Evolutionary conservation across 35 echinoderm and acorn worm species (phyloP).

Genomic region (Acanthaster planci): DNA sequence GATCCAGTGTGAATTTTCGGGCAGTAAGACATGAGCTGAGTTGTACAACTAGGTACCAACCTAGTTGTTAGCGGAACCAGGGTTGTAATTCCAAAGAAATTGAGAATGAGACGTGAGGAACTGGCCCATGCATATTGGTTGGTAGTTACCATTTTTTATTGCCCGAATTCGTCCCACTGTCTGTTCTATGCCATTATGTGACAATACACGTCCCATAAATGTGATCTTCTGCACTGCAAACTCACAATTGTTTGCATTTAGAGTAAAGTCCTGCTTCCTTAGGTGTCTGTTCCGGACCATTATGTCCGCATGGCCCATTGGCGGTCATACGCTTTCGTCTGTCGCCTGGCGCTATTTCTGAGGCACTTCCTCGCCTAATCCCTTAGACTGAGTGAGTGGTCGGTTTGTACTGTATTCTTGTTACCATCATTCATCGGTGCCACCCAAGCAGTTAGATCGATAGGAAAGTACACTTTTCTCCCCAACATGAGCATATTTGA

Average conservation of each 20-base stretch:
- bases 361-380: slow-evolving; percentile 17
- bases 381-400: not conserved
- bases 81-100: slow-evolving; percentile 39
- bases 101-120: slow-evolving; percentile 34
- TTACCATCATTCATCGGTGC: not conserved
- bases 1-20: slow-evolving; percentile 17
- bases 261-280: slow-evolving; percentile 59
- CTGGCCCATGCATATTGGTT: slow-evolving; percentile 46
- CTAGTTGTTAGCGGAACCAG: slow-evolving; percentile 49
- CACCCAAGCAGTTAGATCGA: not conserved
- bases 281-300: no score
- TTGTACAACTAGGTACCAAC: slow-evolving; percentile 16
- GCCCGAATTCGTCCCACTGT: slow-evolving; percentile 39
- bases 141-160: slow-evolving; percentile 33
- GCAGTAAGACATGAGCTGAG: slow-evolving; percentile 38
- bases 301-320: not conserved
- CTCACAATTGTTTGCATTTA: slow-evolving; percentile 58
- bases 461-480: no score
- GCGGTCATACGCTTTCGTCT: slow-evolving; percentile 47
- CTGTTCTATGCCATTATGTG: slow-evolving; percentile 53
- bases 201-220: slow-evolving; percentile 64
- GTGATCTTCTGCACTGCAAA: slow-evolving; percentile 49
- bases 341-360: not conserved
- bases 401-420: no score
- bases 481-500: no score